Evolutionary conservation across 2,113 vertebrate species (phyloP), one percentile per base, ranked within the genome.

Genomic region (Nothobranchius kuhntae): DNA sequence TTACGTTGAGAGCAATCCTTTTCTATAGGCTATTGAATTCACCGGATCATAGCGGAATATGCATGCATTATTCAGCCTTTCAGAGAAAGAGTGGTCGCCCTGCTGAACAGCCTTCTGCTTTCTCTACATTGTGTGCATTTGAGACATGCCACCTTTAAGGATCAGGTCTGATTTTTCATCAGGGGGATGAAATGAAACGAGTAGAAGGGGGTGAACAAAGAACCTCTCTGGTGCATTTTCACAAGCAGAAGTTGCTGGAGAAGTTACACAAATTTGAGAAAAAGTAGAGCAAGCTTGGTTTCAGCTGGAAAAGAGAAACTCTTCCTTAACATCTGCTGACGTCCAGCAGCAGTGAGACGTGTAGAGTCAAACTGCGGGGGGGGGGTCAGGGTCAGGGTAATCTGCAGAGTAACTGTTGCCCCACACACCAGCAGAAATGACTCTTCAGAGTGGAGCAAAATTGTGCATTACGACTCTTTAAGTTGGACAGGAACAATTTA

Each of bases 51-150:
- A 73, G 61, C 66, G 58, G 86, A 70, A 81, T 80, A 67, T 83
- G 77, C 80, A 86, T 89, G 84, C 82, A 84, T 91, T 91, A 90
- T 90, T 88, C 85, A 90, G 80, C 54, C 35, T 73, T 83, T 83
- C 67, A 58, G 59, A 77, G 62, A 78, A 65, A 75, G 81, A 80
- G 81, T 77, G 71, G 79, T 78, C 76, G 67, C 71, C 64, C 76
- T 77, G 81, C 75, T 59, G 71, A 74, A 86, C 68, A 53, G 81
- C 80, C 75, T 75, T 86, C 73, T 78, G 84, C 79, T 81, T 87
- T 87, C 76, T 71, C 13, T 73, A 87, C 80, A 82, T 79, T 81
- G 85, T 84, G 73, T 84, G 68, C 75, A 77, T 89, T 78, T 69
- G 68, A 80, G 84, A 86, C 73, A 76, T 47, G 80, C 61, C 77